Base-by-base conservation (phyloP, 2,113 vertebrate genomes). In the Lamprologus lemairii region DNA sequence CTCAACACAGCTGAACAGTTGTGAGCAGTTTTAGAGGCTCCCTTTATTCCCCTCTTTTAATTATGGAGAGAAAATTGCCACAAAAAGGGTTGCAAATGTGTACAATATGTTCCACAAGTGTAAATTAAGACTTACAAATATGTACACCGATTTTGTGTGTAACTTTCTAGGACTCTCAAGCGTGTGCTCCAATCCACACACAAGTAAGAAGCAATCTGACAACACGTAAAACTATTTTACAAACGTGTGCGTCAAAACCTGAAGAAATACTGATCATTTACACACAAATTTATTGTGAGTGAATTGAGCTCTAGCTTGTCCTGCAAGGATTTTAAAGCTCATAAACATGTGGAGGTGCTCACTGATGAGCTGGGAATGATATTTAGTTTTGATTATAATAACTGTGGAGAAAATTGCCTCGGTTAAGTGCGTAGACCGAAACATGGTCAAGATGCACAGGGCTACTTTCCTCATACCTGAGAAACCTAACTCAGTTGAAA, bases 151-250 rank as follows among this genome's bases (percentile, higher is more conserved):
- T 37, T 63, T 65, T 37, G 1, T 65, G 60, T 8, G 60, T 7
- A 65, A 37, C 33, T 37, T 65, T 13, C 10, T 21, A 65, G 33
- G 33, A 65, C 60, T 65, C 33, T n/a, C 19, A 37, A 5, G 33
- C 0, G 4, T 0, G 1, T 65, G 2, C 60, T 37, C 0, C 1
- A 65, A 37, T 65, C 60, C 60, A 37, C 19, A 65, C 10, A 13
- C 3, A 21, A 65, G 7, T 21, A 65, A 4, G 10, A 65, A 65
- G 60, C 19, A 65, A 65, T 65, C 19, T 65, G 19, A 37, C 60
- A 7, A 65, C 33, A 37, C 4, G 6, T 65, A 65, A 65, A 65
- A 37, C 60, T 37, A 65, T 65, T 65, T 65, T 65, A 12, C 60
- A 21, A 37, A 65, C 33, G 2, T 37, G 60, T 65, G 7, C 7